Base-by-base conservation (phyloP, 2,113 vertebrate species). In the Synodontis membranacea region DNA sequence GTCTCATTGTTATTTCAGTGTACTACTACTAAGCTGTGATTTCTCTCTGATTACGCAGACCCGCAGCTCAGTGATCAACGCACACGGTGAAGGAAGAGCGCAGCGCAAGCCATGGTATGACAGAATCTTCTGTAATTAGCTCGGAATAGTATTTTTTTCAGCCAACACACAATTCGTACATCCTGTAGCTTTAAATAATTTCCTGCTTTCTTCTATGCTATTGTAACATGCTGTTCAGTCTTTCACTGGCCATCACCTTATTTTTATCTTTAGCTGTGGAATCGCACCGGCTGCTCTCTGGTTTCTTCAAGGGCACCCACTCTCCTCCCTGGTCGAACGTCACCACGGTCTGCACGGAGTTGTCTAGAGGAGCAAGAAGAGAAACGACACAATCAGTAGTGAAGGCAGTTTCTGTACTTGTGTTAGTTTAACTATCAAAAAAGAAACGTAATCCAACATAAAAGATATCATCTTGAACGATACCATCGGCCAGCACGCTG, bases 261-360 rank as follows among this genome's bases (percentile, higher is more conserved):
- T 97, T 95, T 86, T 94, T 95, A 88, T 96, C 96, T 89, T 94
- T 96, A 39, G 95, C 94, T 0, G 96, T 97, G 6, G 95, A 95
- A 39, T 97, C 96, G 0, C 97, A 99, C 44, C 96, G 91, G 86
- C 90, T 94, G 90, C 97, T 95, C 79, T 93, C 94, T 83, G 97
- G 97, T 89, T 96, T 96, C 86, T 89, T 91, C 86, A 98, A 92
- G 6, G 95, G 95, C 78, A 94, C 92, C 97, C 97, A 98, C 86
- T 97, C 95, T 42, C 97, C 97, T 58, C 97, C 97, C 83, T 96
- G 96, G 91, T 99, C 96, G 87, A 97, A 98, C 7, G 97, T 96
- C 90, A 97, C 96, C 86, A 97, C 96, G 0, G 97, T 96, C 92
- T 96, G 96, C 91, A 98, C 96, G 1, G 96, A 97, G 84, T 90